Conservation (phyloP, 2,888 invertebrate genomes). For the Stomorhina lunata region DNA sequence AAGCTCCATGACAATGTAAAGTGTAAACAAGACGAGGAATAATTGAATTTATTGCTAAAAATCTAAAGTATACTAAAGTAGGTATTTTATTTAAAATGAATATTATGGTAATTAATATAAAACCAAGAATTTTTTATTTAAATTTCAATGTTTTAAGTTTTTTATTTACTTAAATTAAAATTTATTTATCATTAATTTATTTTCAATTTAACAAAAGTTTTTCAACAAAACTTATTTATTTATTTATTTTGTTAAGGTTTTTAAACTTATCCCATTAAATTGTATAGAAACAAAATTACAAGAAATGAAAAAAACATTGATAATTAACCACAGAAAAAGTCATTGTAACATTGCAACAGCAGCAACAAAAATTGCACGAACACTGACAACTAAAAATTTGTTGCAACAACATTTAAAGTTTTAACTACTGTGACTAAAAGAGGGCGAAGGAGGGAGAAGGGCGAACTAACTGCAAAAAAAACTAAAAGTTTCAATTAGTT, state of each 20-base stretch:
- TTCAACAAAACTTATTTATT: too few relatives aligned
- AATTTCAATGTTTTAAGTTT: too few relatives aligned
- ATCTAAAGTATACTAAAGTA: too few relatives aligned
- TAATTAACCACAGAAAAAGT: constrained; percentile 34
- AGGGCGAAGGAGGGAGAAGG: background rate
- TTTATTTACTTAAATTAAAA: background rate
- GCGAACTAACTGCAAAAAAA: background rate
- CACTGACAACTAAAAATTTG: constrained; percentile 34
- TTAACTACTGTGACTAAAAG: background rate
- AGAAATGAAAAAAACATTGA: background rate
- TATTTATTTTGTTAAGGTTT: background rate
- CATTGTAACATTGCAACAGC: background rate
- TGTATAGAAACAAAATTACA: background rate
- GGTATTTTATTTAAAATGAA: too few relatives aligned
- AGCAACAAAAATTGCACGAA: background rate
- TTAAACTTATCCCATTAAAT: background rate
- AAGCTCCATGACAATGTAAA: background rate
- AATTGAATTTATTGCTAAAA: too few relatives aligned
- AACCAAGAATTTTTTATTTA: too few relatives aligned
- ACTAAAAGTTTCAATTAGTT: constrained; percentile 45
- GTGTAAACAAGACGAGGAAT: background rate
- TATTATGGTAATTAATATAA: too few relatives aligned
- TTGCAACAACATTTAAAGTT: constrained; percentile 9
- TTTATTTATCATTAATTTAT: too few relatives aligned
- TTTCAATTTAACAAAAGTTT: too few relatives aligned